Conservation (phyloP, 2,797 vertebrate species). For the Helicolenus hilgendorfi region DNA sequence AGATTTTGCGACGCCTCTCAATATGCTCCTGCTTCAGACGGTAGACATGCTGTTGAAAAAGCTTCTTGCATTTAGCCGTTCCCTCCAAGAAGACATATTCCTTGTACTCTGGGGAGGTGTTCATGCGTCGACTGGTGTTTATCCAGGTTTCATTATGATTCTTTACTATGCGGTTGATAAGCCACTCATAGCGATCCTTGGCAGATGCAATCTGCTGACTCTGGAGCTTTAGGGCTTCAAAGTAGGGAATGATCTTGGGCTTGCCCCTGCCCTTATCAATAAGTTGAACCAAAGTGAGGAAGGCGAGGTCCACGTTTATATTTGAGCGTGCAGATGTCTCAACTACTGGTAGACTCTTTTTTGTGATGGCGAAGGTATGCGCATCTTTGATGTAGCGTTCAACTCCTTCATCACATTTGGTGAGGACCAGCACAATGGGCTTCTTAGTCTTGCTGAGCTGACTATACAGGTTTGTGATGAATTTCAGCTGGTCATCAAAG, state of each 20-base stretch:
- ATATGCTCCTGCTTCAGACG: constrained; percentile 97
- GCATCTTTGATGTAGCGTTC: constrained; percentile 98
- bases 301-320: constrained; percentile 97
- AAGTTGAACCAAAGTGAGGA: constrained; percentile 95
- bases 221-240: constrained; percentile 97
- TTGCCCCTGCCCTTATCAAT: constrained; percentile 96
- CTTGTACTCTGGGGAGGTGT: constrained; percentile 93
- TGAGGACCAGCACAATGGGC: constrained; percentile 95
- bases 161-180: constrained; percentile 95
- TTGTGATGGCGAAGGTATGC: constrained; percentile 96
- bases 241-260: constrained; percentile 97
- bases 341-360: constrained; percentile 98
- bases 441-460: constrained; percentile 98
- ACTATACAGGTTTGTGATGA: constrained; percentile 96
- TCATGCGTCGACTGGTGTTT: constrained; percentile 93
- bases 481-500: constrained; percentile 99
- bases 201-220: constrained; percentile 98
- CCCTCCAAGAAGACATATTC: constrained; percentile 98
- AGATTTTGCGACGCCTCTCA: constrained; percentile 93
- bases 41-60: constrained; percentile 96
- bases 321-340: constrained; percentile 98
- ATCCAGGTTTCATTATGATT: constrained; percentile 96
- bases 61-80: constrained; percentile 97
- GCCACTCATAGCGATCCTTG: constrained; percentile 98
- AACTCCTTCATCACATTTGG: constrained; percentile 98